A percentile compares a stretch with the other conserved stretches of the same genome.
phyloP scores from a whole-genome alignment of 64 coral and sea anemone species.

The Pocillopora verrucosa region DNA sequence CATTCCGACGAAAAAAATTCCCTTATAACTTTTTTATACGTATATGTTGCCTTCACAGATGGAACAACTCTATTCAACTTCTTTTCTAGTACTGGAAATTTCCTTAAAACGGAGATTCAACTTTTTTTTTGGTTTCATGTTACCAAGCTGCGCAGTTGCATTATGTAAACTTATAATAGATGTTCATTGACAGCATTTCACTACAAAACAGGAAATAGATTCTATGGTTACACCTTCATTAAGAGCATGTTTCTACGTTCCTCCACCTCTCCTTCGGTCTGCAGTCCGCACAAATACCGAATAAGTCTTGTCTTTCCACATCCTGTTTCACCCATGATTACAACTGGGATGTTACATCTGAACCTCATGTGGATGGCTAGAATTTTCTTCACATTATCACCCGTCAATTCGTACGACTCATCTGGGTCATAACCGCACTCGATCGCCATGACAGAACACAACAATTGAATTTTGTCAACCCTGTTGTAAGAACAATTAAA shows the following conservation, averaged over 20 bases:
- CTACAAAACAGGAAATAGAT: neutral
- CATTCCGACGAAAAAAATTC: no score
- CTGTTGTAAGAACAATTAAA: neutral
- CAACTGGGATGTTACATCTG: constrained; percentile 78
- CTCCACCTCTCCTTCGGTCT: constrained; percentile 4
- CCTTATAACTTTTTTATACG: no score
- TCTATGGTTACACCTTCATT: constrained; percentile 55
- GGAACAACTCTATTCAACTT: no score
- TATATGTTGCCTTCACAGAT: no score
- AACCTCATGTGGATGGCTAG: constrained; percentile 62
- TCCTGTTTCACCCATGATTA: constrained; percentile 85
- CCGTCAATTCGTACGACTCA: constrained; percentile 36
- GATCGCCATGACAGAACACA: constrained; percentile 54
- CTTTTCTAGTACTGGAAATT: no score
- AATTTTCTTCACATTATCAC: constrained; percentile 58
- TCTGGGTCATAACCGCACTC: constrained; percentile 9
- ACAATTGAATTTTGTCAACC: neutral
- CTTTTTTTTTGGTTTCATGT: no score
- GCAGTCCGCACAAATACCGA: constrained; percentile 67
- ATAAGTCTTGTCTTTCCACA: constrained; percentile 77
- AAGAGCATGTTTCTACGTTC: constrained; percentile 58
- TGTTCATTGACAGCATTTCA: no score
- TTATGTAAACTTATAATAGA: no score
- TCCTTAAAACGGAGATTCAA: no score
- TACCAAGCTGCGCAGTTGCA: no score